Evolutionary conservation across 2,113 vertebrate genomes (phyloP).

Genomic region (Pardalotus punctatus): DNA sequence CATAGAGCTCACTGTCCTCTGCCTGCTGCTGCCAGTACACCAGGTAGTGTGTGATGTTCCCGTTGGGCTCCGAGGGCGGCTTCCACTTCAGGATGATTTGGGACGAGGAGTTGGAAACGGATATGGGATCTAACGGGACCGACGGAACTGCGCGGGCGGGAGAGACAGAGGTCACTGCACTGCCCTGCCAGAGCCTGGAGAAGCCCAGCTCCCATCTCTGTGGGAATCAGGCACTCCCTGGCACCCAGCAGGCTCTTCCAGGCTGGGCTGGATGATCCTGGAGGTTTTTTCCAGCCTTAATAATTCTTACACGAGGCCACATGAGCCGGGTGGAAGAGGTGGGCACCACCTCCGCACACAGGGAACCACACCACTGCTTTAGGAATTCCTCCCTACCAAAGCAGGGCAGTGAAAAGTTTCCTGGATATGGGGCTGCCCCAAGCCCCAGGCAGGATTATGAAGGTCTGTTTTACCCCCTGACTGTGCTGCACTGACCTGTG

Average conservation of each 20-base stretch:
- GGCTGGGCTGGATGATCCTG: neutral
- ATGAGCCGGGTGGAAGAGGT: fast-evolving
- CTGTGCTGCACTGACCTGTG: slow-evolving; percentile 78
- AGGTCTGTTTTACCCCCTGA: too few relatives aligned
- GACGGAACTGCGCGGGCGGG: slow-evolving; percentile 80
- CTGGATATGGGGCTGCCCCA: fast-evolving
- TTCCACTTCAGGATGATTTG: slow-evolving; percentile 98
- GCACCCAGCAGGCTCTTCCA: neutral
- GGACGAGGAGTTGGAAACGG: slow-evolving; percentile 92
- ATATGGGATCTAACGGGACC: slow-evolving; percentile 89
- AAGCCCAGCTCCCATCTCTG: neutral
- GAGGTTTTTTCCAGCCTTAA: neutral
- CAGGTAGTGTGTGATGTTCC: slow-evolving; percentile 95
- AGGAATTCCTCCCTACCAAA: neutral
- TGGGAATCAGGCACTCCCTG: neutral
- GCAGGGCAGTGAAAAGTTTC: neutral
- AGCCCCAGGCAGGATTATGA: neutral
- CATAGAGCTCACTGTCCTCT: slow-evolving; percentile 89
- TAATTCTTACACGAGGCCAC: fast-evolving
- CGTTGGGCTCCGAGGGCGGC: slow-evolving; percentile 89
- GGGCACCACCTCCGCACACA: fast-evolving
- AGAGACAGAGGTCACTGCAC: neutral
- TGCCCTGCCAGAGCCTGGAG: neutral
- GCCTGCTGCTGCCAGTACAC: slow-evolving; percentile 88
- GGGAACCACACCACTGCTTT: neutral